Evolutionary conservation across 1,140 invertebrate species (phyloP), one percentile per base, ranked within the genome.

Genomic region (Zaprionus tsacasi): DNA sequence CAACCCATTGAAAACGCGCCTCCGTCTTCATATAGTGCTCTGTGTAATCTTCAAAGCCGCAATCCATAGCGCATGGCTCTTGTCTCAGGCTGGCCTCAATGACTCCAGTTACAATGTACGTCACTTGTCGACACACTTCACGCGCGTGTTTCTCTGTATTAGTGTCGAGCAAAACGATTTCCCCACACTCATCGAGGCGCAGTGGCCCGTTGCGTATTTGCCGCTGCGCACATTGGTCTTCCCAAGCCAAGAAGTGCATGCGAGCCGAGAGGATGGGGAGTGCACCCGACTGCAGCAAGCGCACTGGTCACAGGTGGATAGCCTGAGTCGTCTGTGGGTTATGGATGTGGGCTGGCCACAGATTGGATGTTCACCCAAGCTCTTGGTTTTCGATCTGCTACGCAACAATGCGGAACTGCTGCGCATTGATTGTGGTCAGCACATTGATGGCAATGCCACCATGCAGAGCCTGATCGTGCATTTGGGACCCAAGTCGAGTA

Each of bases 311-410:
- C 86, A 92, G 54, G 89, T 92, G 43, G 91, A 92, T 38, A 79
- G 75, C 21, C 59, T 91, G 15, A 88, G 76, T 48, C 77, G 85
- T 0, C 48, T 92, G 10, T 92, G 91, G 91, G 86, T 92, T 12
- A 79, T 92, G 76, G 91, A 92, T 59, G 63, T 78, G 6, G 91
- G 91, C 13, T 82, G 79, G 61, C 75, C 81, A 1, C 63, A 52
- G 2, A 36, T 38, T n/a, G 66, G 61, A 12, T 92, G 91, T 43
- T 3, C 72, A 1, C 83, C 91, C 3, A 79, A 92, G 11, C 55
- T 92, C 12, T 77, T 92, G 27, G 91, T 92, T 8, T 92, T 91
- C 27, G 91, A 92, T 79, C 48, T 92, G 25, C 72, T 92, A 17
- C 81, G 87, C 0, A 76, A 86, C 25, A 91, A 91, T 78, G 81